Conservation (phyloP, 2,888 invertebrate genomes). For the Lasioglossum pauxillum region DNA sequence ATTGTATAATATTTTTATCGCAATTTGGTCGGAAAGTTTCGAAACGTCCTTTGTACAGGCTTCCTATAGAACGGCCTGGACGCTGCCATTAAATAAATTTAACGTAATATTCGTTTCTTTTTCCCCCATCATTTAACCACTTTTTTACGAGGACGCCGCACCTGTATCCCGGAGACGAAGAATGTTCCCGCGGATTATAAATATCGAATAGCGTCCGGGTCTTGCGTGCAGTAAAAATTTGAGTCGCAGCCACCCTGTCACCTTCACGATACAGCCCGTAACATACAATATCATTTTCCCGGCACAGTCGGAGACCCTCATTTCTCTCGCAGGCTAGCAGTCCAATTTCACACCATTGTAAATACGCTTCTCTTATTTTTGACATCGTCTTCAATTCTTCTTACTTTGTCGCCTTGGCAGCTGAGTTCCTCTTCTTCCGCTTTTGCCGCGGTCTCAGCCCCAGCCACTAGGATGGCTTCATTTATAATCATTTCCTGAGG, state of each 20-base stretch:
- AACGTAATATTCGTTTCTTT: constrained; percentile 30
- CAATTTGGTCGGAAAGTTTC: background rate
- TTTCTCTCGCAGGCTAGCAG: constrained; percentile 79
- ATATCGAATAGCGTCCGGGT: constrained; percentile 67
- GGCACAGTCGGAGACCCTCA: constrained; percentile 74
- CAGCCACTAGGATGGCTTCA: constrained; percentile 79
- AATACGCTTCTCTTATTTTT: constrained; percentile 83
- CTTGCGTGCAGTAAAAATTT: constrained; percentile 56
- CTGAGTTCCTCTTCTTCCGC: constrained; percentile 71
- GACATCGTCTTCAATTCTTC: constrained; percentile 83
- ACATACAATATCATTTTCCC: constrained; percentile 79
- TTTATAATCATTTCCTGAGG: constrained; percentile 83
- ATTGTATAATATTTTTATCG: background rate
- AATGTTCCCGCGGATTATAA: constrained; percentile 62
- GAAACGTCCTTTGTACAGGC: background rate
- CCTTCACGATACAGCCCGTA: constrained; percentile 69
- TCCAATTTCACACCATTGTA: constrained; percentile 83
- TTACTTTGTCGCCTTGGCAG: constrained; percentile 82
- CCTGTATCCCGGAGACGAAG: constrained; percentile 34
- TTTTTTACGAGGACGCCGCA: constrained; percentile 22
- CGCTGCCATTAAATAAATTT: constrained; percentile 37
- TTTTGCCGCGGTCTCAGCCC: constrained; percentile 63
- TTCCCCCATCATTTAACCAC: constrained; percentile 36
- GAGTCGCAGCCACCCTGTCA: constrained; percentile 51
- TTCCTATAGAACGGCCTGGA: background rate